Evolutionary conservation across 2,888 invertebrate genomes (phyloP).

Genomic region (Melangyna quadrimaculata): DNA sequence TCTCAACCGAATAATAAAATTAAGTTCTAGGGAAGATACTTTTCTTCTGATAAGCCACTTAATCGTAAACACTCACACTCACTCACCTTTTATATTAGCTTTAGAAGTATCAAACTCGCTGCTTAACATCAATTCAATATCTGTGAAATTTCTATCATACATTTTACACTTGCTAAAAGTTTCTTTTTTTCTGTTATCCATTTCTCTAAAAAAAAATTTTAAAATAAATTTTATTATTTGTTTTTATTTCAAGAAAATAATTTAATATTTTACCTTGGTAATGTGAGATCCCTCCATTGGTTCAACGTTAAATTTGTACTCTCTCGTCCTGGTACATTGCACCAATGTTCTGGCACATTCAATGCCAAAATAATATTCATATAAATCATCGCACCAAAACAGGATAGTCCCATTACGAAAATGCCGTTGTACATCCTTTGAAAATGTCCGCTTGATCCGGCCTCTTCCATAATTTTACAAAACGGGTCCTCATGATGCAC

Average conservation of each 20-base stretch:
- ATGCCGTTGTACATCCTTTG: constrained; percentile 82
- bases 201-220: constrained; percentile 74
- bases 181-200: constrained; percentile 78
- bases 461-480: constrained; percentile 82
- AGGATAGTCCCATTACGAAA: constrained; percentile 81
- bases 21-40: no score
- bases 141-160: constrained; percentile 80
- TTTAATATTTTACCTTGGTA: constrained; percentile 81
- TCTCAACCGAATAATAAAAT: no score
- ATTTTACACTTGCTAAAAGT: constrained; percentile 81
- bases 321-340: constrained; percentile 82
- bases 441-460: constrained; percentile 83
- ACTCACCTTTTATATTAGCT: constrained; percentile 33
- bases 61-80: background rate
- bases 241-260: background rate
- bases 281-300: constrained; percentile 82
- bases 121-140: background rate
- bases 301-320: constrained; percentile 81
- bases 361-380: constrained; percentile 83
- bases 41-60: background rate
- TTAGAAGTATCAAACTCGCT: background rate
- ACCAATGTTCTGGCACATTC: constrained; percentile 84
- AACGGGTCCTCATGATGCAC: constrained; percentile 79
- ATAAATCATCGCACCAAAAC: constrained; percentile 82
- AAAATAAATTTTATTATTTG: background rate